Evolutionary conservation across 2,888 invertebrate species (phyloP).

Genomic region (Oligia latruncula): DNA sequence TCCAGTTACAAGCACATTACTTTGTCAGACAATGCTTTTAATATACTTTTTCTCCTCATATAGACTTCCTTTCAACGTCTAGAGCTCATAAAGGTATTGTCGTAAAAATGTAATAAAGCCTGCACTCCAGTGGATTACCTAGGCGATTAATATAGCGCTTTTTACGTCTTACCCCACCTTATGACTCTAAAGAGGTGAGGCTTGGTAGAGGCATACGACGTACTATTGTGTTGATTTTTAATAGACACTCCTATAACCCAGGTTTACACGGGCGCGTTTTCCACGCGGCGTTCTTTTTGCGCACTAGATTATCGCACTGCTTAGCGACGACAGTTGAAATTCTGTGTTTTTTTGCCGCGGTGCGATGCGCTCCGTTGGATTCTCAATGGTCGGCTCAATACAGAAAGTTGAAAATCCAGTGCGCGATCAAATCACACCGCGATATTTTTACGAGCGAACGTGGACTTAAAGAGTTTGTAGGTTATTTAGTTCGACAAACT

Average conservation of each 20-base stretch:
- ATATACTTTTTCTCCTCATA: constrained; percentile 33
- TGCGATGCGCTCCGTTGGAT: no score
- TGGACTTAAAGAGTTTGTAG: background rate
- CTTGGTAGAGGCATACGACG: background rate
- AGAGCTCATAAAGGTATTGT: constrained; percentile 52
- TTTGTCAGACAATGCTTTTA: constrained; percentile 41
- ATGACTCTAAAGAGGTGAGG: background rate
- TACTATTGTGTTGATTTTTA: background rate
- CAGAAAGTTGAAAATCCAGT: no score
- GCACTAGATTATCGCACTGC: no score
- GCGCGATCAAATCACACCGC: no score
- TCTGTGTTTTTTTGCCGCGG: no score
- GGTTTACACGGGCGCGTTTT: no score
- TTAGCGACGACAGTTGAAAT: no score
- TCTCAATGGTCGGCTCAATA: no score
- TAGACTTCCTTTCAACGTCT: constrained; percentile 32
- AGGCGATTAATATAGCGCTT: constrained; percentile 13
- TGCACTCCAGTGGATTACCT: constrained; percentile 22
- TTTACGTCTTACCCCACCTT: constrained; percentile 5
- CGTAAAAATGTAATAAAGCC: constrained; percentile 43
- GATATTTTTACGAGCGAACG: no score
- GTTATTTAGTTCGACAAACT: background rate
- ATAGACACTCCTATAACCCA: background rate
- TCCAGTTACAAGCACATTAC: constrained; percentile 24
- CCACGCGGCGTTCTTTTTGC: no score